Evolutionary conservation across 2,797 vertebrate genomes (phyloP).

Genomic region (Loris lydekkerianus): DNA sequence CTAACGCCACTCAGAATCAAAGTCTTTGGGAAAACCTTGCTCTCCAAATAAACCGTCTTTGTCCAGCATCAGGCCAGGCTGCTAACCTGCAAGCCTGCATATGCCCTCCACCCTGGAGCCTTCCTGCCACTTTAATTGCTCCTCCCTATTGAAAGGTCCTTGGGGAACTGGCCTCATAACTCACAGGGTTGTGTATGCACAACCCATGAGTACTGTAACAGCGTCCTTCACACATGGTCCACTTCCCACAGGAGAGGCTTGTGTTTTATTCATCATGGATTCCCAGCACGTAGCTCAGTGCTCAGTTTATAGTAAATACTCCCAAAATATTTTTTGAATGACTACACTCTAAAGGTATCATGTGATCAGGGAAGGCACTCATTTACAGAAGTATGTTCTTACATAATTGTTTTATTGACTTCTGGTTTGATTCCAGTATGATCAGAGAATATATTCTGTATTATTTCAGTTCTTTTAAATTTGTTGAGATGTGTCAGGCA

Average conservation of each 20-base stretch:
- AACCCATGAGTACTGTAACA: accelerated
- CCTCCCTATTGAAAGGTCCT: neutral
- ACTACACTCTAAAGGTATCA: neutral
- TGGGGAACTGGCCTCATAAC: neutral
- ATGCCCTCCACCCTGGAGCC: neutral
- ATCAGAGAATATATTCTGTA: neutral
- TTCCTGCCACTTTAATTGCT: neutral
- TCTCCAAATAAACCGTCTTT: neutral
- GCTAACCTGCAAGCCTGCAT: too few relatives aligned
- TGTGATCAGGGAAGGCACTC: neutral
- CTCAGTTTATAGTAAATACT: neutral
- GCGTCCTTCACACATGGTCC: neutral
- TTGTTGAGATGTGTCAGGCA: neutral
- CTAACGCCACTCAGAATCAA: neutral
- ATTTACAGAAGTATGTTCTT: neutral
- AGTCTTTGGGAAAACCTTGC: neutral
- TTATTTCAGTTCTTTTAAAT: neutral
- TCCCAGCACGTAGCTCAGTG: neutral
- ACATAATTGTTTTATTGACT: neutral
- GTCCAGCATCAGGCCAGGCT: neutral
- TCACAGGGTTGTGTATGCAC: accelerated
- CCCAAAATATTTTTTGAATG: neutral
- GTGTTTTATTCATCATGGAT: neutral
- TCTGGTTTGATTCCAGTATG: neutral
- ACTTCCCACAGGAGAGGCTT: neutral